Conservation (phyloP, 2,113 vertebrate genomes). For the Megatriorchis doriae region DNA sequence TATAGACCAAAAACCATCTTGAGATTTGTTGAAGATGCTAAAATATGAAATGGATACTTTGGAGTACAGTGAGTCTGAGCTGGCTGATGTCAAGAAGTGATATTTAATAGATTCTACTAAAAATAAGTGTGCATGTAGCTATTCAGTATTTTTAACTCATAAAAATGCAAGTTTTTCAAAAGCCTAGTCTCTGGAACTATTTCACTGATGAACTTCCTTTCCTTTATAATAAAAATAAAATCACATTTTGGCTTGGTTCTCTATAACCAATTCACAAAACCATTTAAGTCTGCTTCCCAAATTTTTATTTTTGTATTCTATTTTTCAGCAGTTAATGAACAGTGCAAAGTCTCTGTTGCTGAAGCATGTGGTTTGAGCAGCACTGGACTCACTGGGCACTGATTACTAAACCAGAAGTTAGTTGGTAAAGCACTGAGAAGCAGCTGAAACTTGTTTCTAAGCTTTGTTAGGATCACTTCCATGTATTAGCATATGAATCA, state of each 20-base stretch:
- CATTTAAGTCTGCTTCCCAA: not conserved
- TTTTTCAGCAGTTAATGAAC: conserved; percentile 15
- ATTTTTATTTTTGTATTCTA: not conserved
- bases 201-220: not conserved
- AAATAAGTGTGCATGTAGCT: not conserved
- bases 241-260: not conserved
- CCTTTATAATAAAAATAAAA: conserved; percentile 10
- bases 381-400: not conserved
- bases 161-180: not conserved
- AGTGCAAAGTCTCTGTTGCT: not conserved
- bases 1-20: not conserved
- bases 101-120: not conserved
- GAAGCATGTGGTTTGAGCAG: not conserved
- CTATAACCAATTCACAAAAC: not conserved
- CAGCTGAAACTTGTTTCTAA: not conserved
- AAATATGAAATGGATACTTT: not conserved
- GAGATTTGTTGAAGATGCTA: not conserved
- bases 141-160: not conserved
- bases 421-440: not conserved
- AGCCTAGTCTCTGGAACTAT: not conserved
- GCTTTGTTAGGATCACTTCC: not conserved
- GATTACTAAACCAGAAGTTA: not conserved
- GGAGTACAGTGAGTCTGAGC: not conserved
- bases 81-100: not conserved
- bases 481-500: not conserved